A percentile compares a stretch with the other conserved stretches of the same genome.
Evolutionary conservation across 2,113 vertebrate species (phyloP).

Genomic region (Phyllopteryx taeniolatus): DNA sequence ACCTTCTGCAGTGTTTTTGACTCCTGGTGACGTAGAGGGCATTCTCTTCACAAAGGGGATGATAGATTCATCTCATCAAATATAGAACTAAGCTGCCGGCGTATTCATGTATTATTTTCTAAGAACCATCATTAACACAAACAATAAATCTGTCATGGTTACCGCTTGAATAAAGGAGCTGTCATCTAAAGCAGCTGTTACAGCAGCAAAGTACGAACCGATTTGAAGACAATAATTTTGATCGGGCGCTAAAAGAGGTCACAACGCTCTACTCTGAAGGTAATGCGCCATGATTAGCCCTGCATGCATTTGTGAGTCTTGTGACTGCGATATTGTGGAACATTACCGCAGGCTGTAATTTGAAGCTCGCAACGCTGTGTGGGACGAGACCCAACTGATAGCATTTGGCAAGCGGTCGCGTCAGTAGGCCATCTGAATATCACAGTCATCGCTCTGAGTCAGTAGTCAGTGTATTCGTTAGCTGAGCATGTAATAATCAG

Average conservation of each 20-base stretch:
- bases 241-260: slow-evolving; percentile 55
- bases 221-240: slow-evolving; percentile 37
- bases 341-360: slow-evolving; percentile 52
- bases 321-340: slow-evolving; percentile 49
- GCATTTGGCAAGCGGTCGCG: slow-evolving; percentile 54
- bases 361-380: slow-evolving; percentile 44
- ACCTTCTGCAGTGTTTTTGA: background rate
- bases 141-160: slow-evolving; percentile 5
- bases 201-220: slow-evolving; percentile 24
- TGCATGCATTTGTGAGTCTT: slow-evolving; percentile 43
- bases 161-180: slow-evolving; percentile 16
- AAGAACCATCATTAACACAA: slow-evolving; percentile 15
- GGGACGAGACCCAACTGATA: slow-evolving; percentile 55
- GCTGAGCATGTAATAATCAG: slow-evolving; percentile 53
- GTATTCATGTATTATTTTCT: background rate
- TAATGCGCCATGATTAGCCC: slow-evolving; percentile 51
- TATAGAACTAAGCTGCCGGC: background rate
- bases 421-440: slow-evolving; percentile 57
- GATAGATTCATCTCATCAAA: too few relatives aligned
- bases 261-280: slow-evolving; percentile 30
- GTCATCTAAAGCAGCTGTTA: slow-evolving; percentile 17
- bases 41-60: background rate
- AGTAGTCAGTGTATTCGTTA: slow-evolving; percentile 55
- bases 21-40: background rate
- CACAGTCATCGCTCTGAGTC: slow-evolving; percentile 40